Base-by-base conservation (phyloP, 2,797 vertebrate genomes). In the Rousettus madagascariensis region DNA sequence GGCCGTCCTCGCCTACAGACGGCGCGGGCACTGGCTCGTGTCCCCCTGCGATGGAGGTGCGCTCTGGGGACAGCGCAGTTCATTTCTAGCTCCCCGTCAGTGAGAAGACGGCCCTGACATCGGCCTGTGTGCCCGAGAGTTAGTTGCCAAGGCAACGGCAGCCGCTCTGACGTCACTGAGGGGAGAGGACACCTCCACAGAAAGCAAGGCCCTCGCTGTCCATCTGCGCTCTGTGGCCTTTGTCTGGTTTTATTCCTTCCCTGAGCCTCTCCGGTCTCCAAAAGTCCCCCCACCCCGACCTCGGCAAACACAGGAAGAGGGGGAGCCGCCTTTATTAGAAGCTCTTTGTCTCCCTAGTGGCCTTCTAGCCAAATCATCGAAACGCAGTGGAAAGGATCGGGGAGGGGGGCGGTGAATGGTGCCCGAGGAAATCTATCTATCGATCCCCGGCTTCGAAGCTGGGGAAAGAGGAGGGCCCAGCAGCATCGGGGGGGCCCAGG, bases 121-220 rank as follows among this genome's bases (percentile, higher is more conserved):
- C 96, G 53, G 86, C 66, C 8, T 10, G 7, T 10, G 55, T 49
- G 75, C 86, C 46, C 84, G 59, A 61, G 8, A 82, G 38, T 1
- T 13, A 2, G 95, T 95, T 96, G 65, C 95, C 97, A 57, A 26
- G 95, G 97, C 95, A 96, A 97, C 92, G 0, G 65, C 74, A 38
- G 75, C 79, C 12, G 4, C 59, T 55, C 65, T 93, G 86, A 84
- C 43, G 43, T 97, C 95, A 90, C 71, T 0, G 8, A 61, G 72
- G 82, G 80, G 43, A 43, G 43, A 90, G 79, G 46, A 87, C 66
- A 66, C 83, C 83, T 86, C 85, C 41, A 3, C 91, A 51, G 79
- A 69, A 49, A 41, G 87, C 26, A 8, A 59, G 2, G 43, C 65
- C 20, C 46, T 28, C 15, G 13, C 79, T 75, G 57, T 24, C 59